Percentiles rank a stretch among this genome's conserved stretches.
Conservation (phyloP, 1,140 invertebrate genomes). For the Plectrocnemia conspersa region DNA sequence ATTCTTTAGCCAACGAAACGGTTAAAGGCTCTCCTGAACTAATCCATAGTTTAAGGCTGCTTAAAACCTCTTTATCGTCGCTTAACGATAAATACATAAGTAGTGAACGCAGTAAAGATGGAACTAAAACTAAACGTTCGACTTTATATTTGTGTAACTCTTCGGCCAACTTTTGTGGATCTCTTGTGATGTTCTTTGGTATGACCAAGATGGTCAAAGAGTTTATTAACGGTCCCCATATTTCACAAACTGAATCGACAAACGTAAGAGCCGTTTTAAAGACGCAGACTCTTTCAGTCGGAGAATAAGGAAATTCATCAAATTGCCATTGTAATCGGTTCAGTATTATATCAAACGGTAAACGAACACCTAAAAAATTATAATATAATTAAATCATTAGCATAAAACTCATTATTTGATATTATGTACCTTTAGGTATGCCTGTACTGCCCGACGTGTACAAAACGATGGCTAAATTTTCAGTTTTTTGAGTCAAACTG, state of each 20-base stretch:
- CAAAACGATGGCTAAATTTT: constrained; percentile 68
- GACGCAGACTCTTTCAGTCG: constrained; percentile 63
- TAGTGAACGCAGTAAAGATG: constrained; percentile 72
- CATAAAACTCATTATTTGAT: not conserved
- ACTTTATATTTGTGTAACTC: constrained; percentile 66
- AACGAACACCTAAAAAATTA: constrained; percentile 60
- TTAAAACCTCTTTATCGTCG: constrained; percentile 48
- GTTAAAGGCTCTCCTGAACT: constrained; percentile 76
- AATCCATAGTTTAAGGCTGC: constrained; percentile 68
- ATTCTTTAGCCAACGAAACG: constrained; percentile 61
- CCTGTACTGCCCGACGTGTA: constrained; percentile 94
- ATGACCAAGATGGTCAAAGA: constrained; percentile 66
- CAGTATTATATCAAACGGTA: constrained; percentile 72
- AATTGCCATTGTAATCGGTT: constrained; percentile 85
- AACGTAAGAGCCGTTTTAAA: constrained; percentile 88
- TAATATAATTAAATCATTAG: not conserved
- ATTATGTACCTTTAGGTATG: constrained; percentile 74
- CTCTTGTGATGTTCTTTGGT: constrained; percentile 63
- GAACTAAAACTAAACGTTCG: constrained; percentile 73
- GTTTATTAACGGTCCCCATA: constrained; percentile 77
- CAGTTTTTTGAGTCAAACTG: constrained; percentile 36
- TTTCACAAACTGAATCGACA: constrained; percentile 80
- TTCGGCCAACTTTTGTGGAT: constrained; percentile 67
- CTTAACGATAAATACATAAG: constrained; percentile 62
- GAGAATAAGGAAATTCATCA: constrained; percentile 64